phyloP scores from a whole-genome alignment of 1,140 invertebrate species.

The Pararge aegeria region DNA sequence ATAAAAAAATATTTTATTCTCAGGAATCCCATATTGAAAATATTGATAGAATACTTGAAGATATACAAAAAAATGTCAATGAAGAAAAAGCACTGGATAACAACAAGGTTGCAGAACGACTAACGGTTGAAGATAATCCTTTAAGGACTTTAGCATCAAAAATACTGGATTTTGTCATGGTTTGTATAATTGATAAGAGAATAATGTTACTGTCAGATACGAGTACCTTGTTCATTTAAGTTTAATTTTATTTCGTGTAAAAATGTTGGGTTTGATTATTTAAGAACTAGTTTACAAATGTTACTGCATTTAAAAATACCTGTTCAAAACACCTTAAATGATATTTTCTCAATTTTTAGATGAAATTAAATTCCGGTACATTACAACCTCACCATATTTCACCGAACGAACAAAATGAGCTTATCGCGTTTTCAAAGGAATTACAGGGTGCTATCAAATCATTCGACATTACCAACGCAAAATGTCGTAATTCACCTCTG shows the following conservation, averaged over 20 bases:
- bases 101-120: conserved; percentile 2
- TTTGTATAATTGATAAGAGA: conserved; percentile 17
- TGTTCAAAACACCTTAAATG: neutral
- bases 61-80: conserved; percentile 16
- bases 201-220: neutral
- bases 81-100: neutral
- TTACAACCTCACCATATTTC: conserved; percentile 26
- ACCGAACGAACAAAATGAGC: conserved; percentile 28
- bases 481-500: conserved; percentile 38
- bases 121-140: conserved; percentile 49
- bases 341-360: neutral
- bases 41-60: conserved; percentile 16
- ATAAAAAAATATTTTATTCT: neutral
- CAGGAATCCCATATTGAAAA: conserved; percentile 9
- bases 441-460: conserved; percentile 40
- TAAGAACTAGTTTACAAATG: too few relatives aligned
- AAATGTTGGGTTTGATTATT: too few relatives aligned
- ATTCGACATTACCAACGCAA: conserved; percentile 45
- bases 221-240: too few relatives aligned
- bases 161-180: conserved; percentile 47
- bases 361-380: conserved; percentile 28
- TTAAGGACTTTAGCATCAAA: conserved; percentile 45
- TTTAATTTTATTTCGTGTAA: too few relatives aligned
- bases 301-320: too few relatives aligned
- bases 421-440: conserved; percentile 33